These are phyloP conservation scores for Digitonthophagus gazella DNA, from an alignment of 2,888 invertebrate species.

Conservation along the genomic window DNA sequence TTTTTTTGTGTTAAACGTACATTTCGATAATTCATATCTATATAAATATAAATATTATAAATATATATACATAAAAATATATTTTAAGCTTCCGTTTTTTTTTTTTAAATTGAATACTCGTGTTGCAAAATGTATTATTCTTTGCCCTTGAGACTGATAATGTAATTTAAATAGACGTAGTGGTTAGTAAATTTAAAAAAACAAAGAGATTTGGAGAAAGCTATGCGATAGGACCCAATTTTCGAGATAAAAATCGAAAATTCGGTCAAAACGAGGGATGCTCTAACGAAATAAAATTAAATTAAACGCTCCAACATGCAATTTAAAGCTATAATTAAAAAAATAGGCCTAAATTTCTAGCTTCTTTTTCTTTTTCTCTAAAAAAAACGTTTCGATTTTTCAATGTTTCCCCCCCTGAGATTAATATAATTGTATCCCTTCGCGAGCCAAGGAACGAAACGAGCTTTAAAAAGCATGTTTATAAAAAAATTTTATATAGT, in stretches of 20 bases:
- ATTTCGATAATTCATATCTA: background rate
- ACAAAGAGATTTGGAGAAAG: constrained; percentile 2
- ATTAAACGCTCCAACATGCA: constrained; percentile 2
- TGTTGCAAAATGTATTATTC: constrained; percentile 47
- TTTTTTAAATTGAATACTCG: constrained; percentile 41
- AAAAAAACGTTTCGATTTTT: too few relatives aligned
- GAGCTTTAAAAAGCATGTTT: constrained; percentile 26
- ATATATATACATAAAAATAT: constrained; percentile 15
- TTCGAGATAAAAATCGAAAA: background rate
- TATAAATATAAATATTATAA: constrained; percentile 5
- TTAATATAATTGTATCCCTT: background rate
- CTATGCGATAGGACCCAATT: constrained; percentile 6
- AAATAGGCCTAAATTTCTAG: constrained; percentile 10
- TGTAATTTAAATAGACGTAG: constrained; percentile 41
- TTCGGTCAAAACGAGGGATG: constrained; percentile 2
- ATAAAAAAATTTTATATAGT: constrained; percentile 20
- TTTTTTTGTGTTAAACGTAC: background rate
- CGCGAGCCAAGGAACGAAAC: constrained; percentile 30
- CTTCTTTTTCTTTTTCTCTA: background rate
- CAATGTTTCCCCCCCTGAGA: too few relatives aligned
- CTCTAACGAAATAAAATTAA: too few relatives aligned
- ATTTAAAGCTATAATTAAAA: background rate
- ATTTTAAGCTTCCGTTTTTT: constrained; percentile 42
- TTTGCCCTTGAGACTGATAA: constrained; percentile 53
- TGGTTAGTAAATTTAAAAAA: constrained; percentile 22